Base-by-base conservation (phyloP, 1,140 invertebrate species). In the Meloidogyne chitwoodi region DNA sequence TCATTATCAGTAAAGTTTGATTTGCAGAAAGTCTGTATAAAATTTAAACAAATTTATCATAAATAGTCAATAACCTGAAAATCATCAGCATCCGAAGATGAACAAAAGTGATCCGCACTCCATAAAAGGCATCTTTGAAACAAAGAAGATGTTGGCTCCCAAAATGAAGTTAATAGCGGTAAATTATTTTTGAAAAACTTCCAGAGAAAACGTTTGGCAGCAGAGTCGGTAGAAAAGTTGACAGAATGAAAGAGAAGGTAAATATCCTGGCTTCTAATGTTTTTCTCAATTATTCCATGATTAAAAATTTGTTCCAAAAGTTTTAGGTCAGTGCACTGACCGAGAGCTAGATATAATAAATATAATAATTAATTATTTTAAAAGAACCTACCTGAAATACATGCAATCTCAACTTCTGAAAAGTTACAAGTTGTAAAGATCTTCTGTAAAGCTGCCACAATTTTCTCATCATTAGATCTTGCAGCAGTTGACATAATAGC, bases 351-450 rank as follows among this genome's bases (percentile, higher is more conserved):
- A 63, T 67, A 89, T 22, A 94, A 92, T n/a, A 83, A 91, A 91
- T 8, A 90, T 89, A 61, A 96, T 89, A 27, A 94, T 88, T 29
- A 89, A 89, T 38, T 2, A 91, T 88, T 85, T 94, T 91, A 64
- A 90, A 90, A 24, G 92, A 91, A 48, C 92, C 91, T 29, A 0
- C 93, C 91, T 62, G 92, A 89, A 27, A 92, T 91, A 79, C 96
- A 93, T 82, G 94, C 90, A 83, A 94, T 92, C 87, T 95, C 95
- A 86, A 98, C 94, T 88, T 98, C 95, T 77, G 94, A 92, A 69
- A 96, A 89, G 88, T 95, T 93, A 11, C 92, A 91, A 56, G 92
- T 91, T 78, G 92, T 90, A 88, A 95, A 95, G 67, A 98, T 80
- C 14, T 92, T 90, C 34, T 95, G 87, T 90, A 97, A 92, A 68